phyloP scores from a whole-genome alignment of 2,797 vertebrate genomes.

The Gallinago solitaria region DNA sequence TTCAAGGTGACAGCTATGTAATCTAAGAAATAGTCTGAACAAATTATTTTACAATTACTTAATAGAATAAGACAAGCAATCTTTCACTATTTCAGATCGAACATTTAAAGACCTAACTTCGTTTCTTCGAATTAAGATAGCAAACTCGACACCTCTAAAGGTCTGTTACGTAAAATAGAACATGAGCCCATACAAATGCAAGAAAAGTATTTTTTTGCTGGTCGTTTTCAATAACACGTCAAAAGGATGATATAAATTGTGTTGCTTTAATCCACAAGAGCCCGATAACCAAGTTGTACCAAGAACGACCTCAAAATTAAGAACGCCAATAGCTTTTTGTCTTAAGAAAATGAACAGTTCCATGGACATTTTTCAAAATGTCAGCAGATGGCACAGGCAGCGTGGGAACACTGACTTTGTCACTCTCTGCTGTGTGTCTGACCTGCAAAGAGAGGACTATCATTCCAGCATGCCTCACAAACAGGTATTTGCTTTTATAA shows the following conservation, averaged over 20 bases:
- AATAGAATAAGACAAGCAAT: background rate
- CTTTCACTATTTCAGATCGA: background rate
- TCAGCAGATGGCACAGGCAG: constrained; percentile 1
- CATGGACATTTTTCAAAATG: background rate
- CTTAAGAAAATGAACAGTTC: background rate
- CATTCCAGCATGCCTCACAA: background rate
- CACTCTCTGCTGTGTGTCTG: background rate
- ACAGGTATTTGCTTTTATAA: background rate
- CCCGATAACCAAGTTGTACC: background rate
- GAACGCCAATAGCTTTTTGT: background rate
- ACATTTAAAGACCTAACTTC: background rate
- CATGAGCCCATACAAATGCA: background rate
- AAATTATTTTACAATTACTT: background rate
- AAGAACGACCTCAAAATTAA: background rate
- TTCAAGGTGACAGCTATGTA: background rate
- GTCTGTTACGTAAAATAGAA: background rate
- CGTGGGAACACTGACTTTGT: background rate
- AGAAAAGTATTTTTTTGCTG: background rate
- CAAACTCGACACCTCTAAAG: background rate
- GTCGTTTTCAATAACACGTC: background rate
- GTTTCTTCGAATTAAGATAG: background rate
- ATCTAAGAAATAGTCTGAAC: background rate
- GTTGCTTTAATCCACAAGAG: background rate
- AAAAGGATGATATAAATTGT: background rate
- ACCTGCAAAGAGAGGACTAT: background rate